Evolutionary conservation across 2,888 invertebrate genomes (phyloP), one percentile per base, ranked within the genome.

Genomic region (Oasisia sp.): DNA sequence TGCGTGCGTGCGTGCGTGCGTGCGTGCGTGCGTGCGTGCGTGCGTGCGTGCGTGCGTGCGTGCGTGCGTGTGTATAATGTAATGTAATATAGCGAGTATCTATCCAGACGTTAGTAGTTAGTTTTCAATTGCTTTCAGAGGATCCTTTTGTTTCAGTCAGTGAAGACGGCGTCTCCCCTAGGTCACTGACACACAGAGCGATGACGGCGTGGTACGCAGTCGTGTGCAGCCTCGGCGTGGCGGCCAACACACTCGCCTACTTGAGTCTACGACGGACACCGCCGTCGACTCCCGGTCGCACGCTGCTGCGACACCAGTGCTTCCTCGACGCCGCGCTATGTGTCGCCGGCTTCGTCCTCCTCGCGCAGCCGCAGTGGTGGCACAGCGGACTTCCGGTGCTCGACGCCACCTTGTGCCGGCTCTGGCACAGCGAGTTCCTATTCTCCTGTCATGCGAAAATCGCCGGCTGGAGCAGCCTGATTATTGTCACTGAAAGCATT

Each of bases 231-330:
- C 19, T 74, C 74, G 74, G 74, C 74, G 74, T 74, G 74, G 19
- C 27, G 2, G 5, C 74, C 27, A 74, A 74, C 74, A 74, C 74
- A 27, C 27, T 74, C 27, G 74, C 74, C n/a, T 74, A 74, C 74
- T 19, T 74, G 74, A 74, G 74, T 27, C n/a, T 74, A 19, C 74
- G 74, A 74, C 74, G 74, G 19, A 74, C 74, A 19, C 74, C 74
- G 74, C 74, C 74, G n/a, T 74, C 74, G 74, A 74, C 74, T 74
- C 74, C 74, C 74, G 74, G 74, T 2, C 74, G 74, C 27, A 74
- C 74, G 74, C 27, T 74, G 74, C 74, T 90, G 44, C 90, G 44
- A 90, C 90, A 90, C 27, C 90, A 90, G 90, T 90, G 38, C 90
- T 90, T 90, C 90, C 90, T 90, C 27, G 90, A 90, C 44, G 38